Evolutionary conservation across 2,113 vertebrate genomes (phyloP).

Genomic region (Raja brachyura): DNA sequence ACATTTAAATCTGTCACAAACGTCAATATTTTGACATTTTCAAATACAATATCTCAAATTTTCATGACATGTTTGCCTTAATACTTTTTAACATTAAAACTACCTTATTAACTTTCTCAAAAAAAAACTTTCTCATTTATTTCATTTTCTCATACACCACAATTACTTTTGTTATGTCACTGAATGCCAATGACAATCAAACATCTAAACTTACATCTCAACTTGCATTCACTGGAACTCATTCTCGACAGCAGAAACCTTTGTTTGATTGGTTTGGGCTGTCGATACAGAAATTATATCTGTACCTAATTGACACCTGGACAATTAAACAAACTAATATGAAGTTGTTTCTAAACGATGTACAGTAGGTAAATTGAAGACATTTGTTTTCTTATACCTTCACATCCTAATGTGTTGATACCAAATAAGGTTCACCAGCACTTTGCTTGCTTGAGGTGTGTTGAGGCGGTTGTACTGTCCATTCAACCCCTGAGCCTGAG

Average conservation of each 20-base stretch:
- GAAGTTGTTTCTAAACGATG: not conserved
- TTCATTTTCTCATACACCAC: not conserved
- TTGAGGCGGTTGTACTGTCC: not conserved
- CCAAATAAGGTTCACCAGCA: not conserved
- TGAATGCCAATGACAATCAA: not conserved
- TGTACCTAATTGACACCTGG: not conserved
- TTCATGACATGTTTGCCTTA: not conserved
- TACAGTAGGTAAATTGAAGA: not conserved
- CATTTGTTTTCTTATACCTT: not conserved
- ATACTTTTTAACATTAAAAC: not conserved
- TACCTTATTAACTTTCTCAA: not conserved
- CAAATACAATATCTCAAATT: not conserved
- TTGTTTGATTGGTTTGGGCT: not conserved
- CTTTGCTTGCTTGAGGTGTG: not conserved
- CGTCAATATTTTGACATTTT: not conserved
- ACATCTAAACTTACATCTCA: not conserved
- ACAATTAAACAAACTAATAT: not conserved
- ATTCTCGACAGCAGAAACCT: not conserved
- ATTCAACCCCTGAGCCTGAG: not conserved
- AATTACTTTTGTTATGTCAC: not conserved
- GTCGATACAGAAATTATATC: not conserved
- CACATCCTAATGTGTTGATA: not conserved
- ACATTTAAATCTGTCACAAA: not conserved
- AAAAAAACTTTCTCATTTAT: not conserved
- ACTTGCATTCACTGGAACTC: not conserved